A percentile compares a stretch with the other conserved stretches of the same genome.
These are phyloP conservation scores for Epinephelus lanceolatus DNA, from an alignment of 2,113 vertebrate genomes.

Conservation along the genomic window DNA sequence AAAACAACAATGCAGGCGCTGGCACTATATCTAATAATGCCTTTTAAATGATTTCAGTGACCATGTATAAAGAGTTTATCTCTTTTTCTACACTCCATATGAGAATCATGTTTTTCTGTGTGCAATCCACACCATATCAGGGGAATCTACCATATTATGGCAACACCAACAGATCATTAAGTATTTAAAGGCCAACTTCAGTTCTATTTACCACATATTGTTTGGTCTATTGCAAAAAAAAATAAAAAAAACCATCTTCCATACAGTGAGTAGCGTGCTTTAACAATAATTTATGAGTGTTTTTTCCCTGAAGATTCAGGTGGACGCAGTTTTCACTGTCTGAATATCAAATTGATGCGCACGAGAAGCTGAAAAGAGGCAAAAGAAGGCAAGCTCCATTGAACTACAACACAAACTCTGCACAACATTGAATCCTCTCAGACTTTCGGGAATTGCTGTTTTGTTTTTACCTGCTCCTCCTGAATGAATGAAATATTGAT, in stretches of 20 bases:
- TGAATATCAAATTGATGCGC: slow-evolving; percentile 38
- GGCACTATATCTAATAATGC: neutral
- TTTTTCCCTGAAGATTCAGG: slow-evolving; percentile 23
- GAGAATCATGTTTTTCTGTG: neutral
- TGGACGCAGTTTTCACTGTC: slow-evolving; percentile 17
- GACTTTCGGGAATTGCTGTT: slow-evolving; percentile 32
- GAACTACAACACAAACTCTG: slow-evolving; percentile 10
- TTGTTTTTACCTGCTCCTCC: slow-evolving; percentile 36
- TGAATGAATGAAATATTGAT: slow-evolving; percentile 65
- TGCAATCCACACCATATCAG: neutral
- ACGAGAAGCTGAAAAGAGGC: slow-evolving; percentile 4
- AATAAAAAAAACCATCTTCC: neutral
- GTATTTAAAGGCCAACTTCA: neutral
- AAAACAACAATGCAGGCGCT: slow-evolving; percentile 17
- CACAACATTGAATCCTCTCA: slow-evolving; percentile 2
- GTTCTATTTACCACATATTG: neutral
- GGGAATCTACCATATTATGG: neutral
- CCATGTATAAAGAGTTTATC: neutral
- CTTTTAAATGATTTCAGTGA: slow-evolving; percentile 5
- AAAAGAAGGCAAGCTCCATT: slow-evolving; percentile 16
- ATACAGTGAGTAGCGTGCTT: neutral
- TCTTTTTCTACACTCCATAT: neutral
- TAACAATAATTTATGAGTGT: slow-evolving; percentile 35
- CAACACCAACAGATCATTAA: neutral
- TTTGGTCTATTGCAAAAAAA: neutral